These are phyloP conservation scores for Scelioninae gen. 1 DNA, from an alignment of 2,888 invertebrate genomes.

Conservation along the genomic window DNA sequence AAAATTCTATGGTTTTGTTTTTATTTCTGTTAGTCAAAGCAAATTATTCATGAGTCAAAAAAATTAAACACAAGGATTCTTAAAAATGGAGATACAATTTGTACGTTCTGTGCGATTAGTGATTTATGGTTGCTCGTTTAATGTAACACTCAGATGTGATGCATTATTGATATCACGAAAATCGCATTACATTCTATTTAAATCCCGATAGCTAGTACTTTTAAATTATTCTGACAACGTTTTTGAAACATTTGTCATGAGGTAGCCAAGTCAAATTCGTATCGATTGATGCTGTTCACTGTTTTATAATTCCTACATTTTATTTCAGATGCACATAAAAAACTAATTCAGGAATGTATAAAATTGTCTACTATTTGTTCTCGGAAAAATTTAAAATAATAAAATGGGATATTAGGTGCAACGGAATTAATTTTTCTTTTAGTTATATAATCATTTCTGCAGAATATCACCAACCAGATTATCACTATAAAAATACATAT, in stretches of 20 bases:
- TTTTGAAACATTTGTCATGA: slow-evolving; percentile 39
- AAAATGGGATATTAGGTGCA: too few species aligned
- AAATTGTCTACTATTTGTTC: too few species aligned
- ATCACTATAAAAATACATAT: too few species aligned
- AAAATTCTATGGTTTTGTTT: slow-evolving; percentile 19
- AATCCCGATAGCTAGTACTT: slow-evolving; percentile 28
- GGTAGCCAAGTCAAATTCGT: slow-evolving; percentile 18
- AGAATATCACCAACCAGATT: too few species aligned
- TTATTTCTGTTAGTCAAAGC: background rate
- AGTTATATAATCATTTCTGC: too few species aligned
- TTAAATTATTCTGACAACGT: slow-evolving; percentile 56
- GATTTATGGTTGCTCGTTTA: slow-evolving; percentile 23
- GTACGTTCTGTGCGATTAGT: slow-evolving; percentile 4
- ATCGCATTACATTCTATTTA: slow-evolving; percentile 58
- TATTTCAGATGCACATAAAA: background rate
- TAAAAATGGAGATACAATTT: background rate
- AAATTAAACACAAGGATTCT: background rate
- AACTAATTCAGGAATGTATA: too few species aligned
- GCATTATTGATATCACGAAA: slow-evolving; percentile 63
- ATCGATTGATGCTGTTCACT: slow-evolving; percentile 30
- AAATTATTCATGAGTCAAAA: slow-evolving; percentile 21
- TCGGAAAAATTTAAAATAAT: too few species aligned
- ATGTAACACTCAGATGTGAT: slow-evolving; percentile 17
- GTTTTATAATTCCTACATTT: background rate
- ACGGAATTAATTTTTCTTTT: too few species aligned